Evolutionary conservation across 2,888 invertebrate species (phyloP), one percentile per base, ranked within the genome.

Genomic region (Archips crataeganus): DNA sequence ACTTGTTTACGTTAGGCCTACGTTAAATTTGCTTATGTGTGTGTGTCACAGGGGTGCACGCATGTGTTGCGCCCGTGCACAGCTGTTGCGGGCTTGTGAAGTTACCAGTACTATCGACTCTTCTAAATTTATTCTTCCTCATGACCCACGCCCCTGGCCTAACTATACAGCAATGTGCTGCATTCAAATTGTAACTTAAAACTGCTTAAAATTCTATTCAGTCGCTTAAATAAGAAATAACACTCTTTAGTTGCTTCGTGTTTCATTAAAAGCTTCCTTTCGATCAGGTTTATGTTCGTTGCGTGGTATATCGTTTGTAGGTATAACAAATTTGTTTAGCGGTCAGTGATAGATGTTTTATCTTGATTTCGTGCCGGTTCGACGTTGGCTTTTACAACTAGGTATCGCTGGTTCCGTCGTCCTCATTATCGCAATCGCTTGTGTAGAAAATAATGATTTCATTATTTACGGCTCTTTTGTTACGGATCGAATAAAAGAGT

Each of bases 61-160:
- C 86, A 83, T 90, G 92, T 92, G 92, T 92, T 87, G 66, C 87
- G 88, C 87, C 82, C 86, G 88, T 89, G 89, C 91, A 94, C 94
- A 94, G 94, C 93, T 94, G 94, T 90, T 93, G 90, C 90, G 85
- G 90, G 89, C 88, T 90, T 89, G 88, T 92, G 84, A 86, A 87
- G 85, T 87, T 86, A 84, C 84, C 54, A 84, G 79, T 81, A 80
- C 85, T 88, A 90, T 91, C 87, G 92, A 85, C 89, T 90, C 82
- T 85, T 88, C 89, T 90, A 91, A 92, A 93, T 94, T 90, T 93
- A 94, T 93, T 91, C 93, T 92, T 93, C 93, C 92, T 91, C 92
- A 91, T 93, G 94, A 90, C 90, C 92, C 90, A 89, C 87, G 91
- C 84, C 85, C 83, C 80, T 82, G 80, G 83, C 83, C 84, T 80